phyloP scores from a whole-genome alignment of 1,140 invertebrate genomes.

The Halictus rubicundus region DNA sequence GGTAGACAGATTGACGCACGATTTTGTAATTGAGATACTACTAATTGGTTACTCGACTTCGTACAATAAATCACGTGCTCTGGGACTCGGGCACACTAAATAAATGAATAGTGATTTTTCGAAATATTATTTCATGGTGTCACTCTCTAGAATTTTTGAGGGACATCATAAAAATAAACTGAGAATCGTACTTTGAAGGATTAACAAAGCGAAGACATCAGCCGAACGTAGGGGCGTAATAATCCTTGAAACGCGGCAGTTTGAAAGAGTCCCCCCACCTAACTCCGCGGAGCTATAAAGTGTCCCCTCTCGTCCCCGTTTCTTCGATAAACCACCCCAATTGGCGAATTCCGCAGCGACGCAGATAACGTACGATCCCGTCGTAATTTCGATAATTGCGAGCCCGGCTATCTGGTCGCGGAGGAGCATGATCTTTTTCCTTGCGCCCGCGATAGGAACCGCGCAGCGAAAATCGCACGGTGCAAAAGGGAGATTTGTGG shows the following conservation, averaged over 20 bases:
- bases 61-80: too few relatives aligned
- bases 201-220: too few relatives aligned
- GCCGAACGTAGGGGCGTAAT: too few relatives aligned
- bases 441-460: slow-evolving; percentile 6
- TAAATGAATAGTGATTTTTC: too few relatives aligned
- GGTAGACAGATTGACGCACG: not conserved
- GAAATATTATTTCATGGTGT: too few relatives aligned
- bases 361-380: slow-evolving; percentile 35
- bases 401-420: not conserved
- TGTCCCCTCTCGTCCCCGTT: not conserved
- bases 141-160: too few relatives aligned
- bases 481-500: too few relatives aligned
- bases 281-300: too few relatives aligned
- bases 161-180: too few relatives aligned
- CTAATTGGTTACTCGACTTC: not conserved
- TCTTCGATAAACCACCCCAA: slow-evolving; percentile 10
- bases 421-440: slow-evolving; percentile 16
- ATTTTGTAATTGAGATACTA: slow-evolving; percentile 13
- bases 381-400: slow-evolving; percentile 47
- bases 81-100: too few relatives aligned
- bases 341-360: not conserved
- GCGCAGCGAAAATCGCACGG: slow-evolving; percentile 12
- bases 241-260: too few relatives aligned
- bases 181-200: too few relatives aligned
- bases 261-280: not conserved